Base-by-base conservation (phyloP, 2,888 invertebrate species). In the Rhyacophila evoluta region DNA sequence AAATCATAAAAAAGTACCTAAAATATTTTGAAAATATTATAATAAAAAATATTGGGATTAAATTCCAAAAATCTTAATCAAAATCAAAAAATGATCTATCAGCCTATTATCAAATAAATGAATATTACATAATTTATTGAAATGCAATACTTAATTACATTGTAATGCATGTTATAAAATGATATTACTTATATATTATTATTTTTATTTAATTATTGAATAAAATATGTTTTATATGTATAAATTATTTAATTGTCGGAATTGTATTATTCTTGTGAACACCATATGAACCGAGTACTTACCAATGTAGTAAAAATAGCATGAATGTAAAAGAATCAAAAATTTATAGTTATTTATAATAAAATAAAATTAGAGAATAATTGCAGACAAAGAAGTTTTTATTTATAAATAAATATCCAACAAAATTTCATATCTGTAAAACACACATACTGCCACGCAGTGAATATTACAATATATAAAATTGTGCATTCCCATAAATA, bases 301-400 rank as follows among this genome's bases (percentile, higher is more conserved):
- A n/a, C n/a, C n/a, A n/a, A n/a, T n/a, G n/a, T n/a, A n/a, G n/a
- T 33, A 33, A 33, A 33, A 33, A 33, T 33, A 6, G 29, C 29
- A 33, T 2, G 29, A 33, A 33, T n/a, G n/a, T n/a, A n/a, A n/a
- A 12, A 55, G 3, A 10, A 55, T 55, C 25, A 19, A 55, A 25
- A 25, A 15, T 55, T 25, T 25, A 55, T 55, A 25, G 19, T 19
- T 55, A 19, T 55, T 55, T 25, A 2, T 19, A 55, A 15, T 15
- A 4, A 55, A 55, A 55, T 55, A 55, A 55, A 55, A 25, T 55
- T 55, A 55, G 55, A 19, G n/a, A n/a, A n/a, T 55, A 19, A 55
- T 55, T 55, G 55, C 55, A 55, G 55, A 55, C 15, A 19, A 55
- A 55, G 1, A 8, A 19, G 25, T 55, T 55, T 38, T 55, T 55